Conservation (phyloP, 2,113 vertebrate species). For the Corythornis vintsioides region DNA sequence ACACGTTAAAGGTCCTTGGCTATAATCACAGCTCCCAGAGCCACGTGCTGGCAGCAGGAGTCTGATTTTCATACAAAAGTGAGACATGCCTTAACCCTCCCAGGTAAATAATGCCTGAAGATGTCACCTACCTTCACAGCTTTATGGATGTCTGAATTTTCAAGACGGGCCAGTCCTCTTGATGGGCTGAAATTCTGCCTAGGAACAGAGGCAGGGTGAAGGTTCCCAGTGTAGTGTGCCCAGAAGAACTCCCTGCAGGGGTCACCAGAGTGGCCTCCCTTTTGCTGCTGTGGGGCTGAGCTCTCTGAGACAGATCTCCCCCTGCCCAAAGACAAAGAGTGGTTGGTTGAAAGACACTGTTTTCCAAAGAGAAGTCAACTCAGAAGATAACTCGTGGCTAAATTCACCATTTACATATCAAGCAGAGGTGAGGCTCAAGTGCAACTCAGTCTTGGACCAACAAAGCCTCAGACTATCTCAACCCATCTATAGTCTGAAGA, state of each 20-base stretch:
- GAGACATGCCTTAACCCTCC: background rate
- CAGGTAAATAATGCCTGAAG: background rate
- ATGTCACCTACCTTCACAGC: background rate
- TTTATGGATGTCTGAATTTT: background rate
- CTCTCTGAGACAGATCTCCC: background rate
- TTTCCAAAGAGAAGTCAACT: background rate
- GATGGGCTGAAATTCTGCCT: background rate
- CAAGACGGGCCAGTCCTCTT: background rate
- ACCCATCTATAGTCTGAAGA: background rate
- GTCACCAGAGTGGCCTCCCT: background rate
- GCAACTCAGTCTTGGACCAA: background rate
- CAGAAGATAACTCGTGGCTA: background rate
- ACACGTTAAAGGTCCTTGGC: background rate
- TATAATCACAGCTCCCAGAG: background rate
- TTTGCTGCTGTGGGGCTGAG: background rate
- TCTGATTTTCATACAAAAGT: background rate
- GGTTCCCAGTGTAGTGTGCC: background rate
- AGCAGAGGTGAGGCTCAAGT: background rate
- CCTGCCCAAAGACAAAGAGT: background rate
- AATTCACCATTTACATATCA: background rate
- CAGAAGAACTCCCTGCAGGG: rapidly evolving
- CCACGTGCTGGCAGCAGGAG: background rate
- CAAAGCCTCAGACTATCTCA: background rate
- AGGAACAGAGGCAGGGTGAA: background rate
- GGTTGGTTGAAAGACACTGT: background rate